Evolutionary conservation across 2,797 vertebrate species (phyloP).

Genomic region (Pseudochaenichthys georgianus): DNA sequence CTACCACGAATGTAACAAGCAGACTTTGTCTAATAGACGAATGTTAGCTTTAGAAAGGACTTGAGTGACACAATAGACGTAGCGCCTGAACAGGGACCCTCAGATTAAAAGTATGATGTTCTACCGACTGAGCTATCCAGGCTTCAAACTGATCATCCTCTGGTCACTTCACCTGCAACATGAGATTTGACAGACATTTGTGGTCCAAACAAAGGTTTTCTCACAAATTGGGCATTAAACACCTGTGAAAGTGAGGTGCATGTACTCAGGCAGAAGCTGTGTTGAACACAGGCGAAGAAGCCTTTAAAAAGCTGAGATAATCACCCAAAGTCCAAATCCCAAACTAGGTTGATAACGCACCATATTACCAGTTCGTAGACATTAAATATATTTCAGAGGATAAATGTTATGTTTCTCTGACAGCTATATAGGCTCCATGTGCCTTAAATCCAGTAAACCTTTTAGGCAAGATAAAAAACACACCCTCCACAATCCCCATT

Average conservation of each 20-base stretch:
- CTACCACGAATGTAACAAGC: too few relatives aligned
- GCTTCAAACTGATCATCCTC: background rate
- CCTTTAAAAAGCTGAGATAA: too few relatives aligned
- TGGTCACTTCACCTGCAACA: too few relatives aligned
- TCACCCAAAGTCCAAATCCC: too few relatives aligned
- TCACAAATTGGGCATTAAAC: fast-evolving
- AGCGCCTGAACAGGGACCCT: constrained; percentile 3
- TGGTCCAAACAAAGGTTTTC: background rate
- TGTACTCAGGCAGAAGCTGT: too few relatives aligned
- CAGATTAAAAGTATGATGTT: constrained; percentile 4
- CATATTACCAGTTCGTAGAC: background rate
- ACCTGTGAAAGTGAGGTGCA: background rate
- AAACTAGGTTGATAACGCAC: background rate
- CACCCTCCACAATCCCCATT: background rate
- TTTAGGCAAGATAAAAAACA: background rate
- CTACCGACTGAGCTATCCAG: background rate
- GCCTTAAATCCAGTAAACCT: background rate
- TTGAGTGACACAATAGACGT: too few relatives aligned
- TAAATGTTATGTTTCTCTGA: background rate
- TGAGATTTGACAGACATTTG: too few relatives aligned
- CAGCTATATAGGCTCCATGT: background rate
- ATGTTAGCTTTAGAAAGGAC: too few relatives aligned
- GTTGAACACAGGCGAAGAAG: too few relatives aligned
- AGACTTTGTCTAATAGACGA: too few relatives aligned
- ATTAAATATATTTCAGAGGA: background rate